Percentiles rank a stretch among this genome's conserved stretches.
Conservation (phyloP, 2,888 invertebrate genomes). For the Phyllotreta cruciferae region DNA sequence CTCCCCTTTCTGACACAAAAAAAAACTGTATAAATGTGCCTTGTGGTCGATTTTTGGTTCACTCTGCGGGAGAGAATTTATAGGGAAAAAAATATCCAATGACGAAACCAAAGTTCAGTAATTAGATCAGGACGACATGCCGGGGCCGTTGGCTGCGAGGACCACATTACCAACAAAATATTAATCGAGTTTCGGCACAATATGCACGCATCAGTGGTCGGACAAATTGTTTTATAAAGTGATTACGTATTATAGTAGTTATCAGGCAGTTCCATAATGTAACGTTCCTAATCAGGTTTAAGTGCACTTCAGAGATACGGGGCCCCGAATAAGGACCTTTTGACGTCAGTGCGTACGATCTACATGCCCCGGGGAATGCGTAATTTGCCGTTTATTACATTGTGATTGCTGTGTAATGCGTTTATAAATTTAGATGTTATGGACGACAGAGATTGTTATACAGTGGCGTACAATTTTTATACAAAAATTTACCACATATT, state of each 20-base stretch:
- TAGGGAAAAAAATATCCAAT: slow-evolving; percentile 27
- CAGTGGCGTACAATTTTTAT: slow-evolving; percentile 20
- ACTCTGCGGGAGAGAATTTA: slow-evolving; percentile 11
- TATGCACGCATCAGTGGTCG: slow-evolving; percentile 73
- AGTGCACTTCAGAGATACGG: slow-evolving; percentile 51
- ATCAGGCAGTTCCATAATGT: slow-evolving; percentile 57
- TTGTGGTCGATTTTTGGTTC: neutral
- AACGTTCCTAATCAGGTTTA: slow-evolving; percentile 52
- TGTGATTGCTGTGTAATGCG: slow-evolving; percentile 42
- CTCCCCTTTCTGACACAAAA: too few species aligned
- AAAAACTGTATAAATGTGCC: too few species aligned
- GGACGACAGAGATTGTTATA: slow-evolving; percentile 22
- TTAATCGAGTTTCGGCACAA: slow-evolving; percentile 62
- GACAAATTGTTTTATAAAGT: slow-evolving; percentile 83
- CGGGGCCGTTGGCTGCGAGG: slow-evolving; percentile 40
- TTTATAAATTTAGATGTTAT: slow-evolving; percentile 42
- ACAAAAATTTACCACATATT: too few species aligned
- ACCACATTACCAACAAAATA: slow-evolving; percentile 58
- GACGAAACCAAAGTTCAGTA: slow-evolving; percentile 34
- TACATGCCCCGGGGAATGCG: slow-evolving; percentile 37
- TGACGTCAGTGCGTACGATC: slow-evolving; percentile 38
- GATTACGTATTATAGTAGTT: slow-evolving; percentile 71
- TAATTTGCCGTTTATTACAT: slow-evolving; percentile 44
- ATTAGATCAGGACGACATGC: slow-evolving; percentile 50
- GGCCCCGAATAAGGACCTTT: slow-evolving; percentile 39